A percentile compares a stretch with the other conserved stretches of the same genome.
Conservation (phyloP, 2,113 vertebrate species). For the Taxidea taxus region DNA sequence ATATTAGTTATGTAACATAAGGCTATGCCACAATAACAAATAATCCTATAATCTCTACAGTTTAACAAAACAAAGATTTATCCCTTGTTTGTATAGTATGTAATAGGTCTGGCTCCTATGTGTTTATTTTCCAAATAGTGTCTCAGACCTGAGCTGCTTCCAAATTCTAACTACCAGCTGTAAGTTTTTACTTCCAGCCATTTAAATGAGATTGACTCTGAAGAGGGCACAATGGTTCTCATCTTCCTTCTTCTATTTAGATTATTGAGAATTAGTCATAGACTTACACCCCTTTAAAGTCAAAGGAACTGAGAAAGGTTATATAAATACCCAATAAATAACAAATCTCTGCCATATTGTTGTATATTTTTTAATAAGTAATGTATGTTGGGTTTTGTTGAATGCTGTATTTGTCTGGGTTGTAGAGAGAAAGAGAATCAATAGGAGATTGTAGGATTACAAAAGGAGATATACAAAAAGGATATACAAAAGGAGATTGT, state of each 20-base stretch:
- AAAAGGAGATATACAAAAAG: background rate
- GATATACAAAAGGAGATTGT: background rate
- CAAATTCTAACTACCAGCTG: background rate
- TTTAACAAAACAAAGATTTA: background rate
- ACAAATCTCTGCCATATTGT: background rate
- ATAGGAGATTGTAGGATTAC: background rate
- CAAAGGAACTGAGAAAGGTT: background rate
- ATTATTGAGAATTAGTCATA: background rate
- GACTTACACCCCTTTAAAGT: background rate
- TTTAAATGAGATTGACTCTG: background rate
- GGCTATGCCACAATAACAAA: background rate
- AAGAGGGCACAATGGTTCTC: background rate
- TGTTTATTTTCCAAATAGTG: background rate
- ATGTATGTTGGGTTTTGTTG: background rate
- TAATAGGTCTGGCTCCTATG: background rate
- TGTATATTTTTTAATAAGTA: background rate
- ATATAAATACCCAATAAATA: background rate
- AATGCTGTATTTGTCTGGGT: background rate
- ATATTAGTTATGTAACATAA: background rate
- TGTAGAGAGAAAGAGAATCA: background rate
- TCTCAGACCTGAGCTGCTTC: background rate
- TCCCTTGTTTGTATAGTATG: background rate
- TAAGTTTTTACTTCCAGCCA: background rate
- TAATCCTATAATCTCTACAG: background rate
- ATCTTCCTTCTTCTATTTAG: conserved; percentile 1